These are phyloP conservation scores for Calephelis nemesis DNA, from an alignment of 1,140 invertebrate genomes.

Conservation along the genomic window DNA sequence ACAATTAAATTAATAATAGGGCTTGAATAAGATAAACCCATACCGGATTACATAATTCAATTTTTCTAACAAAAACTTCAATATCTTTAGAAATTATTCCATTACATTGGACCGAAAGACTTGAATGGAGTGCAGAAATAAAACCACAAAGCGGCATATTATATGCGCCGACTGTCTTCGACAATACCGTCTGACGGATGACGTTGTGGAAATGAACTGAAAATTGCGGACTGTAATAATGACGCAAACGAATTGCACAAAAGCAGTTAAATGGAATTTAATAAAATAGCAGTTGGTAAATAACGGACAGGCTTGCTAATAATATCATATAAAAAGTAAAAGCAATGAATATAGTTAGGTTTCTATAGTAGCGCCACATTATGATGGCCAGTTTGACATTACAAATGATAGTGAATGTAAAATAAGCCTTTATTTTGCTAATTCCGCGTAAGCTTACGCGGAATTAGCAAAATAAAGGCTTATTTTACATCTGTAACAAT, in stretches of 20 bases:
- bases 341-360: too few species aligned
- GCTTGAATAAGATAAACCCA: too few species aligned
- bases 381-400: too few species aligned
- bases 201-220: slow-evolving; percentile 24
- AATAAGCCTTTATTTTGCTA: too few species aligned
- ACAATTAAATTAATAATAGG: too few species aligned
- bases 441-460: too few species aligned
- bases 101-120: slow-evolving; percentile 9
- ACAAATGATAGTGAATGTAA: too few species aligned
- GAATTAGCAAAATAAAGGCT: too few species aligned
- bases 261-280: slow-evolving; percentile 17
- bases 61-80: slow-evolving; percentile 12
- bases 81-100: slow-evolving; percentile 16
- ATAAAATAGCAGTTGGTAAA: slow-evolving; percentile 15
- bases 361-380: too few species aligned
- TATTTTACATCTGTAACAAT: too few species aligned
- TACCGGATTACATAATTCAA: neutral
- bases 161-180: slow-evolving; percentile 21
- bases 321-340: neutral
- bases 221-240: slow-evolving; percentile 20
- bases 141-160: slow-evolving; percentile 27
- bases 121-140: slow-evolving; percentile 10
- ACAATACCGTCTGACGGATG: slow-evolving; percentile 24
- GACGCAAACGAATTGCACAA: slow-evolving; percentile 20
- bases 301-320: neutral